These are phyloP conservation scores for Ladona fulva DNA, from an alignment of 1,140 invertebrate genomes.

Conservation along the genomic window DNA sequence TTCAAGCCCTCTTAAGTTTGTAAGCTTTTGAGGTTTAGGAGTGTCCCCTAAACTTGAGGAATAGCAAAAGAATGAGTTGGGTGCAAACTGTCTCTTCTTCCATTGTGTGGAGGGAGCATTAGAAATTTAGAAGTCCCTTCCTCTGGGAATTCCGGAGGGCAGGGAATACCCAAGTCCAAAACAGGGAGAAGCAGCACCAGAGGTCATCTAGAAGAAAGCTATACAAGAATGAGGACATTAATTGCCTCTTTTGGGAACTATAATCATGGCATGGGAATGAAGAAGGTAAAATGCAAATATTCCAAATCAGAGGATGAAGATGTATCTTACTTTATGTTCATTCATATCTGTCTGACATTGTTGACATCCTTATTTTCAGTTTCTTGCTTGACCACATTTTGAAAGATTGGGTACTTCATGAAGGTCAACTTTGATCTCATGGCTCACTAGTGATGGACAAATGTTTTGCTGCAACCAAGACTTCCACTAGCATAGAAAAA, in stretches of 20 bases:
- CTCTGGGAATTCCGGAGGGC: background rate
- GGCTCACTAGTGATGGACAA: too few species aligned
- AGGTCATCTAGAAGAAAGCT: background rate
- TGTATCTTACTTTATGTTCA: too few species aligned
- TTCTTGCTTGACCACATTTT: too few species aligned
- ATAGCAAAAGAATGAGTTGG: background rate
- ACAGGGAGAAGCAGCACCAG: background rate
- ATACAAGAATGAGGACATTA: background rate
- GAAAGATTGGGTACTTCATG: too few species aligned
- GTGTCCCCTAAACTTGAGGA: background rate
- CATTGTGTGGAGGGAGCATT: background rate
- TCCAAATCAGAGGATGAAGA: background rate
- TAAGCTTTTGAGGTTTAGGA: background rate
- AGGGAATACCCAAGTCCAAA: background rate
- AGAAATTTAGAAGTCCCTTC: background rate
- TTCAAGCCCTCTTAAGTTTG: background rate
- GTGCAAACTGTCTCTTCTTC: background rate
- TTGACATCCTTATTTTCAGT: too few species aligned
- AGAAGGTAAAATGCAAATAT: conserved; percentile 2
- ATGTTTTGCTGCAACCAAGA: too few species aligned
- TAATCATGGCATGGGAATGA: background rate
- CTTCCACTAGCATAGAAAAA: background rate
- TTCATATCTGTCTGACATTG: too few species aligned
- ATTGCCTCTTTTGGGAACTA: background rate
- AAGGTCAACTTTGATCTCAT: too few species aligned